Base-by-base conservation (phyloP, 1,140 invertebrate species). In the Calycopis cecrops region DNA sequence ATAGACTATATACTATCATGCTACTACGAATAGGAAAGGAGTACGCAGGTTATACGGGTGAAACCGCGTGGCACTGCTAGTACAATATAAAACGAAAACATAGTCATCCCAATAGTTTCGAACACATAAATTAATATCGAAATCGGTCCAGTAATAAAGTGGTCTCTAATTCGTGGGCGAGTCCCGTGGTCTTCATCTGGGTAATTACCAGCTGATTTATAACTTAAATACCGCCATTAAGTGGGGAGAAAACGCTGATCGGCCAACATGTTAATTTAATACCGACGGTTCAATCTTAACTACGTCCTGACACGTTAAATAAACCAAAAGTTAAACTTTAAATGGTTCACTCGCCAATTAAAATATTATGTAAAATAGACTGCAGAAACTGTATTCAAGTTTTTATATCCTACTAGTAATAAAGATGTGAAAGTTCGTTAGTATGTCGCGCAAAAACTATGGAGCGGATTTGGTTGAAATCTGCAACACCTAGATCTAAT, bases 171-270 rank as follows among this genome's bases (percentile, higher is more conserved):
- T 71, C 59, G 66, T 56, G 53, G 63, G 60, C 44, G 60, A 65
- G 52, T 68, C 40, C 35, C 44, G 37, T 52, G 59, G 67, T 62
- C 54, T 49, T 53, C 38, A 67, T 59, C 57, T 50, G 49, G 47
- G 71, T 66, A 71, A 81, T 81, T 74, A 76, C 57, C 21, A 42
- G 48, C 62, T 73, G 76, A 81, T 79, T 81, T 79, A 81, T 70
- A 67, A 66, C 63, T 52, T 73, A 68, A 77, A 70, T 64, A 70
- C 69, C 53, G 65, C 56, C 52, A 75, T 74, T 79, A 73, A 57
- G 58, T 57, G 62, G 35, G 52, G 56, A 54, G 56, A 59, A 38
- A 59, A 55, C 54, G 52, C 62, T 63, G 63, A 67, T 71, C 65
- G 52, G 48, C 50, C 60, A 66, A 74, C 65, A 76, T 79, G 66